Evolutionary conservation across 1,140 invertebrate species (phyloP).

Genomic region (Aphelenchoides avenae): DNA sequence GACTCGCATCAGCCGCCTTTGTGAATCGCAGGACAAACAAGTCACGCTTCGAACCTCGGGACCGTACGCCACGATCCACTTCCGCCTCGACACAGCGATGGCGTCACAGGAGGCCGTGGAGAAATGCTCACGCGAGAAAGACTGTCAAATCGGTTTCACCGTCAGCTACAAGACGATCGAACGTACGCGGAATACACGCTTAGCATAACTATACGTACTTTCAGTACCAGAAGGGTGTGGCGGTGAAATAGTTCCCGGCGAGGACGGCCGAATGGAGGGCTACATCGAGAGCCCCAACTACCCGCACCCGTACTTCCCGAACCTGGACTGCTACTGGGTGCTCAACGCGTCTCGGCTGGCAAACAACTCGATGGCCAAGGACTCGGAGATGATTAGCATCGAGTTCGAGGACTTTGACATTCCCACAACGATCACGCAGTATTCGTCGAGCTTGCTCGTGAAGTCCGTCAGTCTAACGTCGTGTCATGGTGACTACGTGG

Average conservation of each 20-base stretch:
- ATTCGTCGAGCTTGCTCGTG: slow-evolving; percentile 15
- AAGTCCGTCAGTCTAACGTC: slow-evolving; percentile 17
- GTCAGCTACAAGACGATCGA: slow-evolving; percentile 59
- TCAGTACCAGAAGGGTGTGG: slow-evolving; percentile 57
- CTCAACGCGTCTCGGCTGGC: slow-evolving; percentile 38
- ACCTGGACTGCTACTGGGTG: slow-evolving; percentile 60
- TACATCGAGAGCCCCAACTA: slow-evolving; percentile 55
- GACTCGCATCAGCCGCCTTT: slow-evolving; percentile 15
- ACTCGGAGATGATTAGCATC: slow-evolving; percentile 9
- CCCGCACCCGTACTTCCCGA: slow-evolving; percentile 49
- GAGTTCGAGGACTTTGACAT: slow-evolving; percentile 46
- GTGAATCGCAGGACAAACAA: background rate
- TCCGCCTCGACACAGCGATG: slow-evolving; percentile 7
- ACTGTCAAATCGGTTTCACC: slow-evolving; percentile 46
- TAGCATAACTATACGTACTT: slow-evolving; percentile 7
- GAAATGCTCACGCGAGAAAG: too few species aligned
- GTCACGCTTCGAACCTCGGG: slow-evolving; percentile 22
- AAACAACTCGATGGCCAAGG: background rate
- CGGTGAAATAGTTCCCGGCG: slow-evolving; percentile 31
- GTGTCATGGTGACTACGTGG: slow-evolving; percentile 22
- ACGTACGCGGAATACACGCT: slow-evolving; percentile 57
- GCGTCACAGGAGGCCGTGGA: background rate
- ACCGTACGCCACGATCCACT: slow-evolving; percentile 21
- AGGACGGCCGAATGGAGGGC: slow-evolving; percentile 25
- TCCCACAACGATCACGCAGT: slow-evolving; percentile 35